Evolutionary conservation across 2,888 invertebrate species (phyloP).

Genomic region (Cryptus armator): DNA sequence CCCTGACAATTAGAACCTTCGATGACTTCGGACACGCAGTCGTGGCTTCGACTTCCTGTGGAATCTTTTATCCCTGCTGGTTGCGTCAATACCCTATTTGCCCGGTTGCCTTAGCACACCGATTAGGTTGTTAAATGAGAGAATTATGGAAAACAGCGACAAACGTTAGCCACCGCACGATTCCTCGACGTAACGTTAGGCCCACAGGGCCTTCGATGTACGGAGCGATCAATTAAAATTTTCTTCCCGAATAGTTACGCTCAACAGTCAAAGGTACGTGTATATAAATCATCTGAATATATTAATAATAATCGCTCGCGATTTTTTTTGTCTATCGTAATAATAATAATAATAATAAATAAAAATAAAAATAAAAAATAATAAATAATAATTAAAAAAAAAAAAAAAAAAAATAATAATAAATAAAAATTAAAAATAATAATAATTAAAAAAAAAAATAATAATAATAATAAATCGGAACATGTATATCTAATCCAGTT

Average conservation of each 20-base stretch:
- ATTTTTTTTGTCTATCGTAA: not conserved
- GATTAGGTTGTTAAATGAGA: slow-evolving; percentile 79
- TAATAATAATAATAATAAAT: slow-evolving; percentile 1
- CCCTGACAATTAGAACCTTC: slow-evolving; percentile 6
- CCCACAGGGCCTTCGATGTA: slow-evolving; percentile 13
- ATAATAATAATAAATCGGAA: not conserved
- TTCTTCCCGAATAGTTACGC: slow-evolving; percentile 1
- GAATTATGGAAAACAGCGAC: slow-evolving; percentile 80
- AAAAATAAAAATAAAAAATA: too few species aligned
- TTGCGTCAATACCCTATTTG: slow-evolving; percentile 29
- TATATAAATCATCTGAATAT: not conserved
- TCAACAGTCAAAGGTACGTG: slow-evolving; percentile 16
- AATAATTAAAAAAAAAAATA: not conserved
- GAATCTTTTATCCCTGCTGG: slow-evolving; percentile 34
- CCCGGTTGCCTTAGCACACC: slow-evolving; percentile 35
- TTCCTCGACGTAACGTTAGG: not conserved
- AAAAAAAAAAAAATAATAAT: not conserved
- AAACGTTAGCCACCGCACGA: slow-evolving; percentile 49
- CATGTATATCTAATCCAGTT: not conserved
- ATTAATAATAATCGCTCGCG: not conserved
- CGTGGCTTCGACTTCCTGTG: slow-evolving; percentile 42
- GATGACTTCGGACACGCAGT: slow-evolving; percentile 3
- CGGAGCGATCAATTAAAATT: slow-evolving; percentile 1
- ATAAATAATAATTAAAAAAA: not conserved
- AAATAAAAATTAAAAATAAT: not conserved